These are phyloP conservation scores for Acrossocheilus wenchowensis DNA, from an alignment of 2,797 vertebrate genomes.

Conservation along the genomic window DNA sequence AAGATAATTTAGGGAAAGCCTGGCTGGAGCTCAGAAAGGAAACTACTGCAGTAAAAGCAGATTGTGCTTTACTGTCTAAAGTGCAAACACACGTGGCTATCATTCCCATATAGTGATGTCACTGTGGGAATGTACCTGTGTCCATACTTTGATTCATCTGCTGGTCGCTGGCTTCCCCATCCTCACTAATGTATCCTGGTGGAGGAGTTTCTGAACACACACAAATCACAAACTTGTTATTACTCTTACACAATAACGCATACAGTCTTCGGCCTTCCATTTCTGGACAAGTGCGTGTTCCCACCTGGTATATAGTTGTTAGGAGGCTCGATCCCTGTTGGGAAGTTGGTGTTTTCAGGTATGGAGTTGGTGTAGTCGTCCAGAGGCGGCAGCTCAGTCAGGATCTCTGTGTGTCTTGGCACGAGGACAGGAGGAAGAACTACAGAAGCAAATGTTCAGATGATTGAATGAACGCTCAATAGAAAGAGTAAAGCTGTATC, in stretches of 20 bases:
- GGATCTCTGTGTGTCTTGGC: constrained; percentile 94
- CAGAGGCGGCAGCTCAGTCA: constrained; percentile 93
- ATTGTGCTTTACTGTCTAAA: constrained; percentile 10
- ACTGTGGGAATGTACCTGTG: constrained; percentile 82
- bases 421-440: constrained; percentile 96
- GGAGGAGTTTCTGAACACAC: constrained; percentile 90
- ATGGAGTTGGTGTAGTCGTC: constrained; percentile 98
- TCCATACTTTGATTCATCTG: constrained; percentile 99
- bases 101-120: constrained; percentile 47
- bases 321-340: constrained; percentile 95
- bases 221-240: not conserved
- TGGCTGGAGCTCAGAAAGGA: not conserved
- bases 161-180: constrained; percentile 97
- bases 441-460: constrained; percentile 61
- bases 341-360: constrained; percentile 99
- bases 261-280: not conserved
- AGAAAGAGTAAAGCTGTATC: not conserved
- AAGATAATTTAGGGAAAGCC: not conserved
- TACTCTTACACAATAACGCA: not conserved
- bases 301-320: constrained; percentile 99
- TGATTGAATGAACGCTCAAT: not conserved
- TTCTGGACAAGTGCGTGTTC: not conserved
- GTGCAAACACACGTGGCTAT: not conserved
- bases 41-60: constrained; percentile 20
- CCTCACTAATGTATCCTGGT: constrained; percentile 98